Percentiles rank a stretch among this genome's conserved stretches.
Evolutionary conservation across 2,113 vertebrate species (phyloP).

Genomic region (Crotalus tigris): DNA sequence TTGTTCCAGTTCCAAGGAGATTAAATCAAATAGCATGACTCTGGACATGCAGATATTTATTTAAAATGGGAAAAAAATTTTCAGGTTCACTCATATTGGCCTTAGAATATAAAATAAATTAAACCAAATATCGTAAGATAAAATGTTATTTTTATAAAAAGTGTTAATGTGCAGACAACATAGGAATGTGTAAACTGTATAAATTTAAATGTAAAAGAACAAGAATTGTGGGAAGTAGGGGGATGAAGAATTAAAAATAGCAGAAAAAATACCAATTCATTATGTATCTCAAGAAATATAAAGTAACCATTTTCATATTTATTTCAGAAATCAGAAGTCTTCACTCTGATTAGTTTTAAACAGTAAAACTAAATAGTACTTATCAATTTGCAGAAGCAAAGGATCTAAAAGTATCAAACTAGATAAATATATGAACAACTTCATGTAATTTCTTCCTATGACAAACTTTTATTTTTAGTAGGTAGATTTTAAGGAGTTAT

Average conservation of each 20-base stretch:
- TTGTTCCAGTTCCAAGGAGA: neutral
- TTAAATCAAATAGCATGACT: neutral
- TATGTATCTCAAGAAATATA: neutral
- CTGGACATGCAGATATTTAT: neutral
- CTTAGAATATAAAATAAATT: neutral
- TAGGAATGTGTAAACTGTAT: neutral
- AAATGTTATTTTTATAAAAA: neutral
- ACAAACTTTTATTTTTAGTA: neutral
- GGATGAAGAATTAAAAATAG: neutral
- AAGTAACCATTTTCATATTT: neutral
- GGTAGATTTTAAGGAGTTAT: neutral
- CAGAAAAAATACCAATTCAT: neutral
- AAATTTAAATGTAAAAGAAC: slow-evolving; percentile 4
- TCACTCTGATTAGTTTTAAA: neutral
- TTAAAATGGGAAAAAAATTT: neutral
- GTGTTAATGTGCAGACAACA: neutral
- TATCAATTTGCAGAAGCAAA: neutral
- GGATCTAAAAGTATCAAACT: neutral
- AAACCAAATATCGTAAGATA: neutral
- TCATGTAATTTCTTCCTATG: neutral
- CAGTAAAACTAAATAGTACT: neutral
- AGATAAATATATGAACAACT: neutral
- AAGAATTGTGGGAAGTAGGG: neutral
- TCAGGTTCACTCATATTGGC: neutral
- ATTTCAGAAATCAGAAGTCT: neutral